These are phyloP conservation scores for Sebastolobus altivelis DNA, from an alignment of 2,797 vertebrate genomes.

Conservation along the genomic window DNA sequence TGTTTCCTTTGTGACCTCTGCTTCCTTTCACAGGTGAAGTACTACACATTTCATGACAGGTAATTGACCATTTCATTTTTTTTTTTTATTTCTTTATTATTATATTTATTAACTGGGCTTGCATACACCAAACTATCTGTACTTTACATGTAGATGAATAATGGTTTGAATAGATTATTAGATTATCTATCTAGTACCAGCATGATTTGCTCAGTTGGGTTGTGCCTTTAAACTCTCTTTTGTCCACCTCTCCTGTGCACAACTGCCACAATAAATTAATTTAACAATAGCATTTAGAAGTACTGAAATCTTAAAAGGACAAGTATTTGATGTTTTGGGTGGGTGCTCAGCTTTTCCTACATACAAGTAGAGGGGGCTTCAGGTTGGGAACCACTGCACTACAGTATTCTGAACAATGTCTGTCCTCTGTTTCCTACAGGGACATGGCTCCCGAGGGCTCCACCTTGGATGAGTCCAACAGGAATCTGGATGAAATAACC, in stretches of 20 bases:
- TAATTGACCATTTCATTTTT: slow-evolving; percentile 31
- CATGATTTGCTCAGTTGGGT: neutral
- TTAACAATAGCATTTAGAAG: neutral
- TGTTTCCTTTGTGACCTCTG: slow-evolving; percentile 22
- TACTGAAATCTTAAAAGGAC: neutral
- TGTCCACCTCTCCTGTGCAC: neutral
- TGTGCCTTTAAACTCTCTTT: neutral
- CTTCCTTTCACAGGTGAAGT: slow-evolving; percentile 77
- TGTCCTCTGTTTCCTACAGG: slow-evolving; percentile 35
- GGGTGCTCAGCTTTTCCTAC: no score
- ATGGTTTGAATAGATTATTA: neutral
- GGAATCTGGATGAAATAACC: slow-evolving; percentile 80
- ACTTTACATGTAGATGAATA: neutral
- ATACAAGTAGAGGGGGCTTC: no score
- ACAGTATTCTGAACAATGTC: neutral
- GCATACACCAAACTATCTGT: neutral
- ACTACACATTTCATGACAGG: slow-evolving; percentile 85
- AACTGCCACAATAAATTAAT: neutral
- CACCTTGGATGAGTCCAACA: slow-evolving; percentile 79
- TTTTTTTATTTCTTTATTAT: neutral
- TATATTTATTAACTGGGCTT: neutral
- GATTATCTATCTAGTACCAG: neutral
- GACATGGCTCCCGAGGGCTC: slow-evolving; percentile 81
- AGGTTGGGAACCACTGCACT: neutral
- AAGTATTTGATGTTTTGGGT: neutral